phyloP scores from a whole-genome alignment of 1,140 invertebrate species.

The Heterodera schachtii region DNA sequence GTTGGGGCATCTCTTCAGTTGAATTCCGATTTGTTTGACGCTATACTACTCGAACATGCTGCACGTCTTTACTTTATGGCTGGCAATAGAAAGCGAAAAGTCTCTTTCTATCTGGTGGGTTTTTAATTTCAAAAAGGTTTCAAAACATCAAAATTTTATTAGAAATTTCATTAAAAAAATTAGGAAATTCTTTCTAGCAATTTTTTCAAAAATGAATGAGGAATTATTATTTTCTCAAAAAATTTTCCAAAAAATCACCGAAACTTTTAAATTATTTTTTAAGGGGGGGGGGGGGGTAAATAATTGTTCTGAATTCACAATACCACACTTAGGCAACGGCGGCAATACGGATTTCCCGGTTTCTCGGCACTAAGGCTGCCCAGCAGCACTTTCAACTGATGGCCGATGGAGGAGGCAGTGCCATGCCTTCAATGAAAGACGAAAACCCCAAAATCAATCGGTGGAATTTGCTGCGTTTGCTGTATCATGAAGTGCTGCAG shows the following conservation, averaged over 20 bases:
- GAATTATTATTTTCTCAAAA: no score
- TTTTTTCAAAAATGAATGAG: no score
- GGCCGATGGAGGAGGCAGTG: neutral
- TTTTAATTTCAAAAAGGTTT: neutral
- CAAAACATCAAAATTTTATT: no score
- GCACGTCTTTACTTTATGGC: slow-evolving; percentile 21
- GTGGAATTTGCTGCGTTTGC: slow-evolving; percentile 1
- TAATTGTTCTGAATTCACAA: no score
- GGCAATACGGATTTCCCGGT: slow-evolving; percentile 6
- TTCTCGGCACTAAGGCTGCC: neutral
- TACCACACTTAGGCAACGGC: slow-evolving; percentile 5
- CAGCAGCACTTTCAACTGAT: neutral
- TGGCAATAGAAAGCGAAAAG: slow-evolving; percentile 27
- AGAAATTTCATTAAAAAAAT: no score
- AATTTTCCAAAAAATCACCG: no score
- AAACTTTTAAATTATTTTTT: no score
- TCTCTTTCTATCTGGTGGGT: slow-evolving; percentile 21
- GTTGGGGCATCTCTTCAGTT: slow-evolving; percentile 7
- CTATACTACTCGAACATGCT: slow-evolving; percentile 41
- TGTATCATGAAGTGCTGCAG: slow-evolving; percentile 16
- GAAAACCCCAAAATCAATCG: neutral
- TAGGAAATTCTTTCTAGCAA: no score
- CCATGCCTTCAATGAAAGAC: neutral
- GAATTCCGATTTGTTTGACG: slow-evolving; percentile 32
- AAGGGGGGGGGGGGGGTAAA: no score